These are phyloP conservation scores for Uropetala carovei DNA, from an alignment of 2,888 invertebrate genomes.

Conservation along the genomic window DNA sequence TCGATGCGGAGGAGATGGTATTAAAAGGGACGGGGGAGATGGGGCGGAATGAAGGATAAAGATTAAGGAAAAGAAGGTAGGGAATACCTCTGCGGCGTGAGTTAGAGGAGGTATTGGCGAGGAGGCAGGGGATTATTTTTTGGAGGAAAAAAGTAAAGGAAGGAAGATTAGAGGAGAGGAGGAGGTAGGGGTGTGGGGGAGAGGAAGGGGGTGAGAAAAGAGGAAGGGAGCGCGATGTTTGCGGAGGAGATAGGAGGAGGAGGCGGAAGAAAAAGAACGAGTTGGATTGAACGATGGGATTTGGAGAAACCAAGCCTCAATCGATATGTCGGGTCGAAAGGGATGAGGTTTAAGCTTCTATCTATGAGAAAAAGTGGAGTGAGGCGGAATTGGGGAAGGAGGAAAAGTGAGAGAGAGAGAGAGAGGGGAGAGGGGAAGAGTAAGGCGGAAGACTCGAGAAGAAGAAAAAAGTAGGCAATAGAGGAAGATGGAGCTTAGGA, in stretches of 20 bases:
- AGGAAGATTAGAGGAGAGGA: too few species aligned
- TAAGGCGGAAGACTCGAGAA: not conserved
- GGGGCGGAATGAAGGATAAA: not conserved
- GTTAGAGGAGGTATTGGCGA: too few species aligned
- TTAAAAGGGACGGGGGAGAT: not conserved
- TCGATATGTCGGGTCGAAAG: conserved; percentile 26
- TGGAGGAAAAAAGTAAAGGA: too few species aligned
- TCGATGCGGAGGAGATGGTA: not conserved
- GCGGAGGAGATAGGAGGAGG: not conserved
- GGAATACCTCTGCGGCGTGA: too few species aligned
- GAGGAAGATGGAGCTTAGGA: not conserved
- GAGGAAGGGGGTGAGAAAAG: not conserved
- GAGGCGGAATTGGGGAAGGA: not conserved
- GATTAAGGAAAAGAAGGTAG: not conserved
- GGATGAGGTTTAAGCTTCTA: not conserved
- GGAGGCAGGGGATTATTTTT: too few species aligned
- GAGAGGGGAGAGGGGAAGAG: not conserved
- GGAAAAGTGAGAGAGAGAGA: not conserved
- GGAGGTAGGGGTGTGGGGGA: too few species aligned
- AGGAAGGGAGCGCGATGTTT: not conserved
- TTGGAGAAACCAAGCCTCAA: conserved; percentile 25
- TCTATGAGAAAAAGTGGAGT: not conserved
- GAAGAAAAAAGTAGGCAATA: not conserved
- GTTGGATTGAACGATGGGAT: not conserved
- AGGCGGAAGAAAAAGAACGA: not conserved